phyloP scores from a whole-genome alignment of 2,888 invertebrate species.

The Nomada goodeniana region DNA sequence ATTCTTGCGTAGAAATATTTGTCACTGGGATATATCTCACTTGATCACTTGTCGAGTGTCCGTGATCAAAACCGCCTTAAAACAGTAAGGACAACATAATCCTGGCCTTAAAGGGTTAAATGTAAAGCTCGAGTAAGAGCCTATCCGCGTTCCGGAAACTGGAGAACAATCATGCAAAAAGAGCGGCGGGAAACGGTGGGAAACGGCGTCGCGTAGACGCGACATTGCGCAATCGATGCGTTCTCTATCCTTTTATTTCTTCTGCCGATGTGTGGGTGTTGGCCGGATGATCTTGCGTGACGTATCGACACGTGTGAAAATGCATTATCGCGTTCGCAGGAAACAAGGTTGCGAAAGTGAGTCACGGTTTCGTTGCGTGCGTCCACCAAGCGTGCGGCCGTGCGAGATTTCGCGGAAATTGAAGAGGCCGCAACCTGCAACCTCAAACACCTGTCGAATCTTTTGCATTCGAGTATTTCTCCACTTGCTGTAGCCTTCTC shows the following conservation, averaged over 20 bases:
- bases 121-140: neutral
- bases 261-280: neutral
- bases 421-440: neutral
- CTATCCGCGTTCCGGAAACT: neutral
- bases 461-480: neutral
- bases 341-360: conserved; percentile 58
- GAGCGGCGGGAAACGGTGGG: neutral
- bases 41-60: too few species aligned
- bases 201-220: neutral
- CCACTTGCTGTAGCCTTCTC: too few species aligned
- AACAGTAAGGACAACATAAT: too few species aligned
- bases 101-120: too few species aligned
- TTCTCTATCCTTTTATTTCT: neutral
- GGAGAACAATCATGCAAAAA: neutral
- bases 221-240: neutral
- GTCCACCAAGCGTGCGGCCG: neutral
- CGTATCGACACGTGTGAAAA: conserved; percentile 35
- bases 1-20: too few species aligned
- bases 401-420: conserved; percentile 21
- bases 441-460: neutral
- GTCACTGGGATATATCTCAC: too few species aligned
- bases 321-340: conserved; percentile 23
- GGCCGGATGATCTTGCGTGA: conserved; percentile 22
- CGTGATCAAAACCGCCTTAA: too few species aligned
- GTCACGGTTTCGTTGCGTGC: conserved; percentile 51